Conservation (phyloP, 2,113 vertebrate species). For the Camelus bactrianus region DNA sequence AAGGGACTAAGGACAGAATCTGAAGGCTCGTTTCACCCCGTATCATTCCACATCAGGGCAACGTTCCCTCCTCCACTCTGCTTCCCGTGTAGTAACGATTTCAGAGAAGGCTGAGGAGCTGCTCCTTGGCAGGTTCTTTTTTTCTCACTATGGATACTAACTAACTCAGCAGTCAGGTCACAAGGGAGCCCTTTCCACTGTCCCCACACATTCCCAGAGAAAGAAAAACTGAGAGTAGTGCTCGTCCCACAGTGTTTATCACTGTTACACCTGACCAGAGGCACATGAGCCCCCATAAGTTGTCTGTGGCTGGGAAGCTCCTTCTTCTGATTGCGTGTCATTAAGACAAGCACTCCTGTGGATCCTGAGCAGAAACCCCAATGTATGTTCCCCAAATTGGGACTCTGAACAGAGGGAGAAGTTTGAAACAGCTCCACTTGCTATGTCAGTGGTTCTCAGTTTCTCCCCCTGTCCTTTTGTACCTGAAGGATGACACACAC, state of each 20-base stretch:
- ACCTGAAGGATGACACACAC: background rate
- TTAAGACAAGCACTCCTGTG: background rate
- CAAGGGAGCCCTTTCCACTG: background rate
- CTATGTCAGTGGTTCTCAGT: background rate
- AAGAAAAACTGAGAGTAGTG: background rate
- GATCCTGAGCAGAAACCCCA: background rate
- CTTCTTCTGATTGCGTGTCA: background rate
- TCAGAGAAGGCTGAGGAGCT: background rate
- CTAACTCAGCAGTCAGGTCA: background rate
- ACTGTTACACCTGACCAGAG: background rate
- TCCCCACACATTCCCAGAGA: background rate
- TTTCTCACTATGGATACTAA: background rate
- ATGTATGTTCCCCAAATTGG: background rate
- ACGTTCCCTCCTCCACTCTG: background rate
- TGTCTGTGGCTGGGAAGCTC: too few species aligned
- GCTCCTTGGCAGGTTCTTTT: background rate
- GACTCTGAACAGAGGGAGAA: background rate
- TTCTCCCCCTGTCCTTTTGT: background rate
- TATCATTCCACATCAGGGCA: fast-evolving
- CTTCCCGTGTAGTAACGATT: background rate
- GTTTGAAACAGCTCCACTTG: background rate
- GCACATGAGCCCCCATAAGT: background rate
- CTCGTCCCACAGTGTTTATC: background rate
- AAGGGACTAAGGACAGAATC: background rate
- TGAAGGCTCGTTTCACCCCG: background rate